Conservation (phyloP, 2,888 invertebrate species). For the Eumacrocentrus americanus region DNA sequence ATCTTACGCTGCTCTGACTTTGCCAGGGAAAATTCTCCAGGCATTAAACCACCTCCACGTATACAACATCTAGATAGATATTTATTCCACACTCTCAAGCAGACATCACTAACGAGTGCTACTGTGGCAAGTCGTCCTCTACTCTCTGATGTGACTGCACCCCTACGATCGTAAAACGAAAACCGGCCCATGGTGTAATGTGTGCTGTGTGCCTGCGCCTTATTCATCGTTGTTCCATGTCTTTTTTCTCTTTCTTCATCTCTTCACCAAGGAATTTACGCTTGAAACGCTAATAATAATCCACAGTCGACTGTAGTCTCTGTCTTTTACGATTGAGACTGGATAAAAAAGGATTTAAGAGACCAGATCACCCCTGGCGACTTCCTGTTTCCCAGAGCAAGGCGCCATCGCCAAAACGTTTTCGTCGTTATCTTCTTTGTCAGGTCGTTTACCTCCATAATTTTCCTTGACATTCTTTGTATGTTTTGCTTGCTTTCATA, state of each 20-base stretch:
- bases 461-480: not conserved
- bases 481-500: not conserved
- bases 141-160: constrained; percentile 17
- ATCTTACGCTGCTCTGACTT: constrained; percentile 11
- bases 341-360: not conserved
- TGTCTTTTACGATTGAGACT: not conserved
- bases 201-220: not conserved
- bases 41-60: not conserved
- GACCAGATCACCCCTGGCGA: constrained; percentile 22
- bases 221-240: not conserved
- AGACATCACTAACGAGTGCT: constrained; percentile 33
- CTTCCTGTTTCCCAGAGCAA: constrained; percentile 24
- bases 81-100: constrained; percentile 6
- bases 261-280: constrained; percentile 25
- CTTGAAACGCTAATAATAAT: constrained; percentile 33
- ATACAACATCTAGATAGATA: not conserved
- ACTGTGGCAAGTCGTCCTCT: constrained; percentile 25
- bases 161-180: constrained; percentile 36
- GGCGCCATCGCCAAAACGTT: not conserved
- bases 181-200: no score
- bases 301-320: constrained; percentile 17
- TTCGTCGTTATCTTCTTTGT: constrained; percentile 3
- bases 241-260: constrained; percentile 9
- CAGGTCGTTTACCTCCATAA: constrained; percentile 13
- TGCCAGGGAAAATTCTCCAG: not conserved